Conservation (phyloP, 2,113 vertebrate species). For the Lagopus muta region DNA sequence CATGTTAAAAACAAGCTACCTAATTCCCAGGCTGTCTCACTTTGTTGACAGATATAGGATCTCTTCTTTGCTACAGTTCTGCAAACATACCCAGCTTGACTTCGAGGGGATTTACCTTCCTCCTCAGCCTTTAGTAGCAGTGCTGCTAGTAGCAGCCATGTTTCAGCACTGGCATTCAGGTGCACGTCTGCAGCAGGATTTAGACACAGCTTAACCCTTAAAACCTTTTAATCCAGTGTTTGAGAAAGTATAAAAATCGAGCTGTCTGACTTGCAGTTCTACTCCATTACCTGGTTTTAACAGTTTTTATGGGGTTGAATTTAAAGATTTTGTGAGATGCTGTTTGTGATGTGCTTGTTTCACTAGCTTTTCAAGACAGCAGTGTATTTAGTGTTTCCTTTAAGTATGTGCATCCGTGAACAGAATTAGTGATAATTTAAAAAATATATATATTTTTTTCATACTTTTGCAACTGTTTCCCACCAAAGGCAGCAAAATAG, state of each 20-base stretch:
- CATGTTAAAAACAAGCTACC: slow-evolving; percentile 7
- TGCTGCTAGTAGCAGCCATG: neutral
- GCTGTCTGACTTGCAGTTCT: neutral
- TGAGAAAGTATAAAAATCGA: slow-evolving; percentile 2
- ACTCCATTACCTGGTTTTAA: neutral
- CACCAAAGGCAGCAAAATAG: neutral
- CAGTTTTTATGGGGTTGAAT: neutral
- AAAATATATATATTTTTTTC: neutral
- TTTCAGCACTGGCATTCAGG: neutral
- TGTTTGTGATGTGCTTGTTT: neutral
- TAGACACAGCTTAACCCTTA: neutral
- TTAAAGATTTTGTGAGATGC: neutral
- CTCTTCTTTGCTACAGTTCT: neutral
- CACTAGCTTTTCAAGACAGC: neutral
- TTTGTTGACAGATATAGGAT: neutral
- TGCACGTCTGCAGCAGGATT: neutral
- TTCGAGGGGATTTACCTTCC: neutral
- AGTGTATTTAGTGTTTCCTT: neutral
- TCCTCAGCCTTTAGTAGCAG: neutral
- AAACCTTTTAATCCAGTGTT: neutral
- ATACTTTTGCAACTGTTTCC: neutral
- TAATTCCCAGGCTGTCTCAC: slow-evolving; percentile 12
- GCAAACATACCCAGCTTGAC: neutral
- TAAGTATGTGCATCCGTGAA: neutral
- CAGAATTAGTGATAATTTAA: neutral